These are phyloP conservation scores for Limenitis arthemis DNA, from an alignment of 2,888 invertebrate genomes.

Conservation along the genomic window DNA sequence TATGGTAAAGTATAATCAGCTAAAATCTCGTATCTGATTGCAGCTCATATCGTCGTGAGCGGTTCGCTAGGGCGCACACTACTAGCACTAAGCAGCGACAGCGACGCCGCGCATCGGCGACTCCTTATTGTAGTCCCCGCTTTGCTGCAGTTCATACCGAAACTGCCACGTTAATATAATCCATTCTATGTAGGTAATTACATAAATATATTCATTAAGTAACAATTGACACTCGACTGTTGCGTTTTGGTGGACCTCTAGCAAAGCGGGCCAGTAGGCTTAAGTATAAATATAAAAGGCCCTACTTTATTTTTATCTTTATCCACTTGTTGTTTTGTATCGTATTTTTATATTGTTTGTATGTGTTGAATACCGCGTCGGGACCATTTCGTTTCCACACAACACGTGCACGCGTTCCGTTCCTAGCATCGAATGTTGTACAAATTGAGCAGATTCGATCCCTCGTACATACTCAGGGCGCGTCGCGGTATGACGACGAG, in stretches of 20 bases:
- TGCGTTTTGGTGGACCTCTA: background rate
- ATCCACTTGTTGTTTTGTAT: constrained; percentile 12
- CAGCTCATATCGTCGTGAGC: constrained; percentile 74
- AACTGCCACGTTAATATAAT: too few species aligned
- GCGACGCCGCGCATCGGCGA: constrained; percentile 5
- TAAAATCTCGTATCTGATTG: constrained; percentile 22
- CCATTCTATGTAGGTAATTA: too few species aligned
- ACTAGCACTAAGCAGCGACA: constrained; percentile 31
- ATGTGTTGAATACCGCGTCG: constrained; percentile 19
- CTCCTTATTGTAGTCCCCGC: background rate
- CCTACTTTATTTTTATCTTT: constrained; percentile 1
- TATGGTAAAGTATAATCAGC: too few species aligned
- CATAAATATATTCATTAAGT: too few species aligned
- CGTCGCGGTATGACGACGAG: too few species aligned
- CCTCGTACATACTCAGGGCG: too few species aligned
- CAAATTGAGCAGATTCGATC: constrained; percentile 20
- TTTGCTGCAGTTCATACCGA: too few species aligned
- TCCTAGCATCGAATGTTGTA: constrained; percentile 26
- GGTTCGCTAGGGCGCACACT: constrained; percentile 61
- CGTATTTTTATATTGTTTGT: constrained; percentile 12
- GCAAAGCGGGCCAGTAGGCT: constrained; percentile 5
- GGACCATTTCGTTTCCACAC: constrained; percentile 26
- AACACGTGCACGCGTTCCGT: background rate
- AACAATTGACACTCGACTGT: too few species aligned
- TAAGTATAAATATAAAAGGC: constrained; percentile 1